These are phyloP conservation scores for Philopedon plagiatum DNA, from an alignment of 2,888 invertebrate species.

Conservation along the genomic window DNA sequence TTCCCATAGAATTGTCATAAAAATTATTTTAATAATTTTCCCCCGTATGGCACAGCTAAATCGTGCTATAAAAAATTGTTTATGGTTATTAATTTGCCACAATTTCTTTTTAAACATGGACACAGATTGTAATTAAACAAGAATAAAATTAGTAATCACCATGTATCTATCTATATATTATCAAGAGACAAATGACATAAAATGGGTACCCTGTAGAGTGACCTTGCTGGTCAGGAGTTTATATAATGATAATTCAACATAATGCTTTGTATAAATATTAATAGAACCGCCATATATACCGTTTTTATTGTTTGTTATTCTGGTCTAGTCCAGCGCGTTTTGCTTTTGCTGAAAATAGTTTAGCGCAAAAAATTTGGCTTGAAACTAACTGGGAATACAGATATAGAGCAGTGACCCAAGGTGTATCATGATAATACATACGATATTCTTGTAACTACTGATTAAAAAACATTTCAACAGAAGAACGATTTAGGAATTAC, in stretches of 20 bases:
- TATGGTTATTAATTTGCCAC: too few relatives aligned
- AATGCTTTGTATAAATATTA: constrained; percentile 48
- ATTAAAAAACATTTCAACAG: constrained; percentile 44
- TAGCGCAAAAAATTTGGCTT: constrained; percentile 41
- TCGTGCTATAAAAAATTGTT: too few relatives aligned
- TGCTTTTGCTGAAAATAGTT: constrained; percentile 44
- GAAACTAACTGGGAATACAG: constrained; percentile 21
- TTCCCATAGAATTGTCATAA: too few relatives aligned
- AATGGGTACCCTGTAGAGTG: background rate
- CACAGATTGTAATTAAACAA: background rate
- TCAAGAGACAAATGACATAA: constrained; percentile 9
- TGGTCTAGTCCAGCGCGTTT: constrained; percentile 33
- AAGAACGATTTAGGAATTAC: constrained; percentile 45
- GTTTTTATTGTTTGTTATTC: constrained; percentile 48
- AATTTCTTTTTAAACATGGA: background rate
- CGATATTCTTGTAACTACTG: constrained; percentile 41
- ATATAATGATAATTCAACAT: constrained; percentile 27
- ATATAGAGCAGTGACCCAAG: constrained; percentile 43
- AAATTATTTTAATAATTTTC: too few relatives aligned
- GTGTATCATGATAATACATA: constrained; percentile 44
- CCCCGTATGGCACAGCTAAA: too few relatives aligned
- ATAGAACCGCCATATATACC: constrained; percentile 42
- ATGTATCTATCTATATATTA: too few relatives aligned
- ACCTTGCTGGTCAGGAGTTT: constrained; percentile 33
- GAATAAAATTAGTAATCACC: too few relatives aligned